These are phyloP conservation scores for Microcebus griseorufus DNA, from an alignment of 2,113 vertebrate species.

Conservation along the genomic window DNA sequence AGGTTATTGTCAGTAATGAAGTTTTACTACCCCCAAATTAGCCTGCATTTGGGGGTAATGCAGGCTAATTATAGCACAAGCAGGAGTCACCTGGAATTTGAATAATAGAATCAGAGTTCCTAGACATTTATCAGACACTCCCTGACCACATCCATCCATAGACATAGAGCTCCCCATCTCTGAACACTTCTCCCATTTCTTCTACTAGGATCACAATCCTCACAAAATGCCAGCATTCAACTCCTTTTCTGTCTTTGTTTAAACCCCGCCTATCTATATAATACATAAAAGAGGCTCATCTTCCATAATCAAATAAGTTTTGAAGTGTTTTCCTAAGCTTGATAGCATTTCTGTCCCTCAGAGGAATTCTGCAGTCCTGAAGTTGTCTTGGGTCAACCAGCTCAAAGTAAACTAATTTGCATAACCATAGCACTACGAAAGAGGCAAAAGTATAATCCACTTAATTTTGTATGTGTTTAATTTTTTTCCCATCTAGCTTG, in stretches of 20 bases:
- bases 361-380: not conserved
- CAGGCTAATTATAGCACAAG: not conserved
- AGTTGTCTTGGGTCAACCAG: not conserved
- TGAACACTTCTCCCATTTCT: not conserved
- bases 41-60: not conserved
- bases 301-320: not conserved
- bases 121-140: not conserved
- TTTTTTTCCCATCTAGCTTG: not conserved
- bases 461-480: not conserved
- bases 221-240: not conserved
- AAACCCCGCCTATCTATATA: not conserved
- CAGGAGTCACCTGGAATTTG: not conserved
- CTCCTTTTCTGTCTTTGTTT: not conserved
- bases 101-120: not conserved
- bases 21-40: not conserved
- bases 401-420: not conserved
- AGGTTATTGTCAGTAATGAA: not conserved
- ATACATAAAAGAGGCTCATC: not conserved
- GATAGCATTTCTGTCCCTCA: not conserved
- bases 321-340: not conserved
- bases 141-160: not conserved
- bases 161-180: not conserved
- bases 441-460: not conserved
- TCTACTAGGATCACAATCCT: not conserved
- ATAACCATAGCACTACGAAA: not conserved